Base-by-base conservation (phyloP, 2,797 vertebrate genomes). In the Cuculus canorus region DNA sequence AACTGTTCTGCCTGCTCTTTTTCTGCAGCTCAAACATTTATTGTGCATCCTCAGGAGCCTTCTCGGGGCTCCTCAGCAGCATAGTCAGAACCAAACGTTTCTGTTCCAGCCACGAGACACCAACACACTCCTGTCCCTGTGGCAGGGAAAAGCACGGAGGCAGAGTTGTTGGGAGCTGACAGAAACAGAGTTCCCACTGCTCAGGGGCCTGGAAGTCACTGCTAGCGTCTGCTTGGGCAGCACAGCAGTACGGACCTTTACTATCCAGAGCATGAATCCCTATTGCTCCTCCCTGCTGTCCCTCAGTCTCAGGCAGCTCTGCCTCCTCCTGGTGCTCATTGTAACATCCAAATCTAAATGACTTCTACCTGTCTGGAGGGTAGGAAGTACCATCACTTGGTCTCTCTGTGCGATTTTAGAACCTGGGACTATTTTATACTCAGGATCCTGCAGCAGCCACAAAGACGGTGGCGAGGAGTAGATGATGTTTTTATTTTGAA, bases 1-100 rank as follows among this genome's bases (percentile, higher is more conserved):
- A 83, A 15, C 57, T 82, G 16, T 86, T 96, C 95, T 77, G 80
- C 72, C 60, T 72, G 68, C 60, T 41, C 32, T 54, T 64, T 87
- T 95, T 73, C 28, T 93, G 47, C 22, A 79, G 33, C 41, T 78
- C 43, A 80, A 1, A 30, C 18, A 2, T 75, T 73, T 65, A 39
- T n/a, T 72, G 50, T 71, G 13, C 47, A 35, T 59, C 45, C 23
- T 82, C 50, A 66, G 88, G 76, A 88, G 33, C 35, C 68, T 53
- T 45, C 52, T 54, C 23, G 41, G 52, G 43, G 52, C 54, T 53
- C 57, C 41, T 41, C 37, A 76, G 56, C 56, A 54, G 35, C 68
- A 10, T 21, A 48, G 30, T 27, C 65, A 77, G 48, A 56, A 82
- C 68, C 21, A 57, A 65, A 17, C 0, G 0, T 71, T 83, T 54